Evolutionary conservation across 1,140 invertebrate genomes (phyloP), one percentile per base, ranked within the genome.

Genomic region (Chironomus tepperi): DNA sequence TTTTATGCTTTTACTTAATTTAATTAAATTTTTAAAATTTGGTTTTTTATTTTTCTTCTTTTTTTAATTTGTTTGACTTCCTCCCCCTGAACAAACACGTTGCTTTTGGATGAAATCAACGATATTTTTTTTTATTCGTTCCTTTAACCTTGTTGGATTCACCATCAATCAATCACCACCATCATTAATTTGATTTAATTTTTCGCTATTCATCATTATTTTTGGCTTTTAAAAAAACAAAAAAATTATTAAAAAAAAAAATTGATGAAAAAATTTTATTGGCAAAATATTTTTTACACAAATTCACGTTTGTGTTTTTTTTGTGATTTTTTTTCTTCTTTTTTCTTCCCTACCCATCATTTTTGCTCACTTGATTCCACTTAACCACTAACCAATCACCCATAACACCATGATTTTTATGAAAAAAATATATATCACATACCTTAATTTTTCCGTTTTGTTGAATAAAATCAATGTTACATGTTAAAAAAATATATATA

Each of bases 21-120:
- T 57, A n/a, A 57, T 57, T 57, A 57, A 57, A n/a, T n/a, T 57
- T 57, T n/a, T n/a, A 12, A n/a, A 57, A 57, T 57, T 57, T 34
- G n/a, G n/a, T n/a, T 47, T 47, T 47, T 5, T 57, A 12, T 57
- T 15, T 5, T 57, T 57, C 15, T 57, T n/a, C 15, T 57, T 15
- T 57, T n/a, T 57, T 57, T 57, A 57, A 57, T 57, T 57, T 57
- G 3, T 57, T 57, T 47, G 5, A 34, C 24, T 47, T 57, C 15
- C 10, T n/a, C 47, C 9, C 12, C 47, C 3, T 3, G 8, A n/a
- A 57, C 0, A 57, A 57, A 57, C 24, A 34, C 24, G 24, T 34
- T 34, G 24, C 24, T 34, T 34, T 34, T 34, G 24, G 24, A 34
- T 34, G 24, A 1, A 34, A 34, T 34, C 24, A 34, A 34, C n/a